Conservation (phyloP, 1,140 invertebrate species). For the Daktulosphaira vitifoliae region DNA sequence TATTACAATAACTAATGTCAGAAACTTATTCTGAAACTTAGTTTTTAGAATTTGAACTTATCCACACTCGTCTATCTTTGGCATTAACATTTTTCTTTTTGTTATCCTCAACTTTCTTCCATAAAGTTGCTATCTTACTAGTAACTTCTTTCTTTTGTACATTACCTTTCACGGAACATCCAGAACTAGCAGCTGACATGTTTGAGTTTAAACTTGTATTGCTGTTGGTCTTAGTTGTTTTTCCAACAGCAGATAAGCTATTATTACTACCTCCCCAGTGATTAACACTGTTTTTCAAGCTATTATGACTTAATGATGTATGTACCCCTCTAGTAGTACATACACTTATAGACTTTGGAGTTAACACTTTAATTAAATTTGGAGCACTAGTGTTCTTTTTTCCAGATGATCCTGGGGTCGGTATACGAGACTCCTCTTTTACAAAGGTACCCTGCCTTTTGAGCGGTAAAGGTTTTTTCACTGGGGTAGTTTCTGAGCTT, state of each 20-base stretch:
- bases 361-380: constrained; percentile 38
- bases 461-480: constrained; percentile 30
- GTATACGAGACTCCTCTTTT: constrained; percentile 39
- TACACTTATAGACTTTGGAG: constrained; percentile 34
- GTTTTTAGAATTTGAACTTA: constrained; percentile 41
- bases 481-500: constrained; percentile 23
- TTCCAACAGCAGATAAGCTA: constrained; percentile 9
- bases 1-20: too few species aligned
- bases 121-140: constrained; percentile 79
- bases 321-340: constrained; percentile 35
- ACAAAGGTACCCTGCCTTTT: constrained; percentile 40
- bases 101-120: constrained; percentile 75
- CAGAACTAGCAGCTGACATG: constrained; percentile 40
- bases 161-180: constrained; percentile 35
- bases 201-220: constrained; percentile 56
- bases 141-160: constrained; percentile 54
- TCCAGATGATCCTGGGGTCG: constrained; percentile 36
- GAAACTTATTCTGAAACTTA: too few species aligned
- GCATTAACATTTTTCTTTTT: constrained; percentile 52
- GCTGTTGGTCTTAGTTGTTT: constrained; percentile 47
- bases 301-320: constrained; percentile 45
- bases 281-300: constrained; percentile 46
- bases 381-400: constrained; percentile 38
- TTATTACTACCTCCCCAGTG: constrained; percentile 43
- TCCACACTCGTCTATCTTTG: constrained; percentile 57